Evolutionary conservation across 2,797 vertebrate genomes (phyloP).

Genomic region (Strix occidentalis): DNA sequence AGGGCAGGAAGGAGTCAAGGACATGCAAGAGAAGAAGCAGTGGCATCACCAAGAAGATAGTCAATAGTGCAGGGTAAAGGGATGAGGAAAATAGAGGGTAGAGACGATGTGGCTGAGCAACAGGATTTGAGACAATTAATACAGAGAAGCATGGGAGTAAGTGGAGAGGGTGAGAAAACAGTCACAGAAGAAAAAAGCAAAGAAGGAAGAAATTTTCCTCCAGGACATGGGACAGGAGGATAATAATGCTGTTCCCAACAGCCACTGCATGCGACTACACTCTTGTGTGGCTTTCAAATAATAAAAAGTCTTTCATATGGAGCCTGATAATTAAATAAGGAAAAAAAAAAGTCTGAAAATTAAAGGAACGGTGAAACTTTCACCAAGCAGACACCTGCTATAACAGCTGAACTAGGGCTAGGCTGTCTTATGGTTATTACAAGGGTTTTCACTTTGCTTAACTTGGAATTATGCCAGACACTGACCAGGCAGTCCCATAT

Average conservation of each 20-base stretch:
- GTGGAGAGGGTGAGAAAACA: neutral
- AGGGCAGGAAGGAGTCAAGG: neutral
- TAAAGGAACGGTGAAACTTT: neutral
- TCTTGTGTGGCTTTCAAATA: neutral
- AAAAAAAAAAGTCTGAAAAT: neutral
- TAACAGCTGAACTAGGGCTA: neutral
- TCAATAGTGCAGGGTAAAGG: neutral
- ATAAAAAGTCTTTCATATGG: neutral
- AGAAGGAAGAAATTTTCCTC: neutral
- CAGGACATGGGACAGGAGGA: neutral
- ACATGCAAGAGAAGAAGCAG: neutral
- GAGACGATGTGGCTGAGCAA: neutral
- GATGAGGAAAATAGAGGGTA: neutral
- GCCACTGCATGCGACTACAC: neutral
- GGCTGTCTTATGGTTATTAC: neutral
- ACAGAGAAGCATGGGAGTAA: neutral
- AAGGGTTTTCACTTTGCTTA: constrained; percentile 14
- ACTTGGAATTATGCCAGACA: constrained; percentile 3
- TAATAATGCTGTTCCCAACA: neutral
- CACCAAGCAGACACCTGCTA: neutral
- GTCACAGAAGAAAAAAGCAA: neutral
- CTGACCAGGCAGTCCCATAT: neutral
- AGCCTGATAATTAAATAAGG: neutral
- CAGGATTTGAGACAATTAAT: neutral
- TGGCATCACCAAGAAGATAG: too few species aligned